Evolutionary conservation across 92 coral and sea anemone genomes (phyloP).

Genomic region (Porites evermanni): DNA sequence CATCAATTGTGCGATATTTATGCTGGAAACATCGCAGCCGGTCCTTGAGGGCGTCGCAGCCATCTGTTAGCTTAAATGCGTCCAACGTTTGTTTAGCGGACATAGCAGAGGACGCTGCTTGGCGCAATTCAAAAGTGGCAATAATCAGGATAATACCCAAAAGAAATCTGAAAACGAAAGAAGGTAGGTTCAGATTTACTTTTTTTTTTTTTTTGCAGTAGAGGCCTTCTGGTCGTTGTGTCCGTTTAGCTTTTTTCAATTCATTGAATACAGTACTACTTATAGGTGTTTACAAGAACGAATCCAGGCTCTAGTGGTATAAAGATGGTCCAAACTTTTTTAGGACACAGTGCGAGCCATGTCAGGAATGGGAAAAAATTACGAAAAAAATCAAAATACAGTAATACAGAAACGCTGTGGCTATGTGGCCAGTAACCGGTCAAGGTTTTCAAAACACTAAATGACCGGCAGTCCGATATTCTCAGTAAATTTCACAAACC

Average conservation of each 20-base stretch:
- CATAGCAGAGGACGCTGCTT: not conserved
- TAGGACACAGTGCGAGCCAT: not conserved
- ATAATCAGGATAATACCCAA: not conserved
- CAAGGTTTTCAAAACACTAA: no score
- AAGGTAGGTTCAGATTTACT: not conserved
- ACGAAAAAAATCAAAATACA: not conserved
- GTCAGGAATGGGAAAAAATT: not conserved
- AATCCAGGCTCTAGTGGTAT: no score
- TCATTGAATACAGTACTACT: no score
- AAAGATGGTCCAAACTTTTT: no score
- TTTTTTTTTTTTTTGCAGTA: not conserved
- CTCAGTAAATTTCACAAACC: no score
- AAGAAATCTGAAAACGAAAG: slow-evolving; percentile 1
- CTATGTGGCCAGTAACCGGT: no score
- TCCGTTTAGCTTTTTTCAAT: no score
- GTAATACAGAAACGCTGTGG: not conserved
- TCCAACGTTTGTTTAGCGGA: not conserved
- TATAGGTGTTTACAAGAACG: no score
- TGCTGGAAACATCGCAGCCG: slow-evolving; percentile 26
- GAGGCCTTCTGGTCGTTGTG: not conserved
- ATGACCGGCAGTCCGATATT: no score
- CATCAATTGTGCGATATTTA: slow-evolving; percentile 36
- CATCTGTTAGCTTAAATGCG: not conserved
- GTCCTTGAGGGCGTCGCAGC: not conserved
- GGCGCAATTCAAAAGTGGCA: not conserved